A percentile compares a stretch with the other conserved stretches of the same genome.
These are phyloP conservation scores for Cyphomyrus discorhynchus DNA, from an alignment of 2,113 vertebrate genomes.

Conservation along the genomic window DNA sequence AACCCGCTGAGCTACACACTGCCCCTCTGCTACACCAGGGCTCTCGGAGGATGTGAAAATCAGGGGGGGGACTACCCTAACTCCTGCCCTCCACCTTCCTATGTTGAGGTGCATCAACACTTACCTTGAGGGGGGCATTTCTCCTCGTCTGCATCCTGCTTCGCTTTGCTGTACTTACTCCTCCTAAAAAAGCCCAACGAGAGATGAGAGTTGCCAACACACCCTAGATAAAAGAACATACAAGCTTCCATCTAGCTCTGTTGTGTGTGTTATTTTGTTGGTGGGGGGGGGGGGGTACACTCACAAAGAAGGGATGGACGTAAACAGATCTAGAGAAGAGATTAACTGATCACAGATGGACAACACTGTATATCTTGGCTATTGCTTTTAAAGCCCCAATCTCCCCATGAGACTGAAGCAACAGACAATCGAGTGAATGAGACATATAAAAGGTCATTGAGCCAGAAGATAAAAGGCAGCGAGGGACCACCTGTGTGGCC, in stretches of 20 bases:
- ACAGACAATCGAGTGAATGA: not conserved
- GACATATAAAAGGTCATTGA: slow-evolving; percentile 8
- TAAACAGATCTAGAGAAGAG: not conserved
- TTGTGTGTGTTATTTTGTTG: slow-evolving; percentile 5
- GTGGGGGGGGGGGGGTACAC: not conserved
- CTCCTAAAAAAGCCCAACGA: slow-evolving; percentile 59
- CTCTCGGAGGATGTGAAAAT: not conserved
- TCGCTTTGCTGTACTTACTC: slow-evolving; percentile 94
- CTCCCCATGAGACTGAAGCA: not conserved
- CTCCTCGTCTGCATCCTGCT: slow-evolving; percentile 93
- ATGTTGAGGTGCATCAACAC: not conserved
- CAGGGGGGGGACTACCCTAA: not conserved
- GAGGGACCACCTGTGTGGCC: slow-evolving; percentile 54
- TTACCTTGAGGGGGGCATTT: slow-evolving; percentile 93
- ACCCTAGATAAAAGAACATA: not conserved
- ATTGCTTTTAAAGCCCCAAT: slow-evolving; percentile 15
- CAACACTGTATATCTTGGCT: slow-evolving; percentile 4
- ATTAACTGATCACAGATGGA: slow-evolving; percentile 22
- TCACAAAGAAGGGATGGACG: not conserved
- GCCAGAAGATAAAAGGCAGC: not conserved
- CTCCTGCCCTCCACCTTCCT: not conserved
- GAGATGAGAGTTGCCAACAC: not conserved
- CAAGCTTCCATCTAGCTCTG: not conserved
- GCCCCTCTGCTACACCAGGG: not conserved
- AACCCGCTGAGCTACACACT: not conserved